A percentile compares a stretch with the other conserved stretches of the same genome.
Conservation (phyloP, 37 sponge, comb jelly and placozoan genomes). For the Aphrocallistes beatrix region DNA sequence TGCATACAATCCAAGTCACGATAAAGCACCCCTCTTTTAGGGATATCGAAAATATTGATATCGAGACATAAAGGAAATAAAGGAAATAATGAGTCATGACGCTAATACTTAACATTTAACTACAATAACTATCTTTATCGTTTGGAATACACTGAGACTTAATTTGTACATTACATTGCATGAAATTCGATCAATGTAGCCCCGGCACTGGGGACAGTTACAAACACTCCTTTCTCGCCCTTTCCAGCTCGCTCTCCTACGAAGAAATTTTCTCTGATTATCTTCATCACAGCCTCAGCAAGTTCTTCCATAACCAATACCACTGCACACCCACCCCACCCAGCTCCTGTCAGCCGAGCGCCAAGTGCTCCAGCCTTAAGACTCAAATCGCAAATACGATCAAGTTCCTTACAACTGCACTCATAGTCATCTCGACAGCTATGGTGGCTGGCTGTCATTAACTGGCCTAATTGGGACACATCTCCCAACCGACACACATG, state of each 20-base stretch:
- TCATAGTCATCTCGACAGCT: slow-evolving; percentile 78
- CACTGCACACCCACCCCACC: slow-evolving; percentile 95
- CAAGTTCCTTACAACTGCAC: slow-evolving; percentile 74
- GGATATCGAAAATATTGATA: no score
- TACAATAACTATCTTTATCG: no score
- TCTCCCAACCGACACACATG: slow-evolving; percentile 22
- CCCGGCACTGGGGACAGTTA: slow-evolving; percentile 62
- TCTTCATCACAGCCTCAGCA: slow-evolving; percentile 40
- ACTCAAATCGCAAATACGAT: slow-evolving; percentile 51
- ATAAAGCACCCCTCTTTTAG: no score
- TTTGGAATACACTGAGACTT: no score
- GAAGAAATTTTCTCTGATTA: slow-evolving; percentile 35
- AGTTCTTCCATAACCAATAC: slow-evolving; percentile 48
- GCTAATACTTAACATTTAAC: no score
- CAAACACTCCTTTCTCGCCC: slow-evolving; percentile 39
- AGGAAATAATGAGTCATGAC: no score
- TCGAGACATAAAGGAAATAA: no score
- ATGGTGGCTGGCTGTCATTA: slow-evolving; percentile 82
- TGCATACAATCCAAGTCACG: no score
- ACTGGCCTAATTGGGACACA: slow-evolving; percentile 46
- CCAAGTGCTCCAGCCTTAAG: slow-evolving; percentile 65
- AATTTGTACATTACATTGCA: no score
- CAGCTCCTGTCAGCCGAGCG: slow-evolving; percentile 88
- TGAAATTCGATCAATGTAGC: slow-evolving; percentile 24
- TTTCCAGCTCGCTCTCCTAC: not conserved